Base-by-base conservation (phyloP, 2,888 invertebrate species). In the Stenurella melanura region DNA sequence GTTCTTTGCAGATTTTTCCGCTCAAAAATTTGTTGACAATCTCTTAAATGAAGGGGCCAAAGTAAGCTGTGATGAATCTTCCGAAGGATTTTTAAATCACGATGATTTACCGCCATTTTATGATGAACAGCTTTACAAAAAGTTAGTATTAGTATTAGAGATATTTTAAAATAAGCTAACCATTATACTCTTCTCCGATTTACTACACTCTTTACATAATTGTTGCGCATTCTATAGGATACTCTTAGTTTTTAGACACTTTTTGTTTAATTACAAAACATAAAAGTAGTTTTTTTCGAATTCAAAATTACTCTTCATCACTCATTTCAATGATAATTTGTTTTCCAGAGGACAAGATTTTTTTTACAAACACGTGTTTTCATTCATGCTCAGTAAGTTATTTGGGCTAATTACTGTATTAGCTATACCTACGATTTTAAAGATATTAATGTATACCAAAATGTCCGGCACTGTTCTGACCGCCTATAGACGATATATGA, bases 401-500 rank as follows among this genome's bases (percentile, higher is more conserved):
- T 90, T 93, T 68, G 97, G 97, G 0, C 90, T 97, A 30, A 89
- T 96, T 15, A 91, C 93, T 0, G 93, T 97, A 21, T 90, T 97
- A 77, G 91, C 95, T 0, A 91, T 96, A 69, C 95, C 95, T 0
- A 93, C 94, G 4, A 94, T 97, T 77, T 89, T 95, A 6, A 90
- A 91, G 0, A 92, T 96, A 34, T 91, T 97, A 9, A 90, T 93
- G 3, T 92, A 93, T 82, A 95, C 97, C 0, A 92, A 93, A 30
- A 93, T 93, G 85, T 96, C 96, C 30, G 91, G 92, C 69, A 93
- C 92, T 1, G 89, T 92, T 0, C 89, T 91, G 66, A 92, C 93
- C 0, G 94, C 96, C 0, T 96, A 96, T 88, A 92, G 91, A 78
- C 91, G 97, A 83, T 97, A 97, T 87, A 89, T 96, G 10, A 92